Conservation (phyloP, 2,113 vertebrate genomes). For the Hemibagrus wyckioides region DNA sequence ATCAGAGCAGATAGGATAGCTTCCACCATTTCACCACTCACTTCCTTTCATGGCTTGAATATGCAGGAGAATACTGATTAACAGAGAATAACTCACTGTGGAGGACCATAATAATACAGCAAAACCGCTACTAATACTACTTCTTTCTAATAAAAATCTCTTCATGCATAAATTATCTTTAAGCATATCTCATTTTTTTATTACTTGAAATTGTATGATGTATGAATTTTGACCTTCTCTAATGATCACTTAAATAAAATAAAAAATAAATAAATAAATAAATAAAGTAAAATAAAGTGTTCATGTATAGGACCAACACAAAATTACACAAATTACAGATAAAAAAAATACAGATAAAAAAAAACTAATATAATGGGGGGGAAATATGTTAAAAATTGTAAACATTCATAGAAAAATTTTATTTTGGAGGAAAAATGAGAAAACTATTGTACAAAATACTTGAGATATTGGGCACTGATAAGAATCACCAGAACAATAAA, state of each 20-base stretch:
- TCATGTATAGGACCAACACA: too few relatives aligned
- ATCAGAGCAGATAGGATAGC: slow-evolving; percentile 14
- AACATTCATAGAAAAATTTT: too few relatives aligned
- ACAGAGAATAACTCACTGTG: background rate
- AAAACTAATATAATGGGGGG: too few relatives aligned
- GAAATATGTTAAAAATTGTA: too few relatives aligned
- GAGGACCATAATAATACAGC: background rate
- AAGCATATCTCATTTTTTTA: background rate
- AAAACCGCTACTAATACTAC: background rate
- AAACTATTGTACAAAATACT: too few relatives aligned
- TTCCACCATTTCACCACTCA: background rate
- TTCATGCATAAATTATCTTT: background rate
- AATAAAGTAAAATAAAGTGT: too few relatives aligned
- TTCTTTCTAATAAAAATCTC: background rate
- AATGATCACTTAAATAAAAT: background rate
- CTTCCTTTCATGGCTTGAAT: background rate
- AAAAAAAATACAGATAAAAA: too few relatives aligned
- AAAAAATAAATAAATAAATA: too few relatives aligned
- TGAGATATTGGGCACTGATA: too few relatives aligned
- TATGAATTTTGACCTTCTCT: background rate
- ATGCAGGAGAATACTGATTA: background rate
- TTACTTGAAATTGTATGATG: background rate
- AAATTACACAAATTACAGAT: too few relatives aligned
- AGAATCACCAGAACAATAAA: too few relatives aligned
- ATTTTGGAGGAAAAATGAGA: too few relatives aligned